Evolutionary conservation across 2,113 vertebrate genomes (phyloP).

Genomic region (Caloenas nicobarica): DNA sequence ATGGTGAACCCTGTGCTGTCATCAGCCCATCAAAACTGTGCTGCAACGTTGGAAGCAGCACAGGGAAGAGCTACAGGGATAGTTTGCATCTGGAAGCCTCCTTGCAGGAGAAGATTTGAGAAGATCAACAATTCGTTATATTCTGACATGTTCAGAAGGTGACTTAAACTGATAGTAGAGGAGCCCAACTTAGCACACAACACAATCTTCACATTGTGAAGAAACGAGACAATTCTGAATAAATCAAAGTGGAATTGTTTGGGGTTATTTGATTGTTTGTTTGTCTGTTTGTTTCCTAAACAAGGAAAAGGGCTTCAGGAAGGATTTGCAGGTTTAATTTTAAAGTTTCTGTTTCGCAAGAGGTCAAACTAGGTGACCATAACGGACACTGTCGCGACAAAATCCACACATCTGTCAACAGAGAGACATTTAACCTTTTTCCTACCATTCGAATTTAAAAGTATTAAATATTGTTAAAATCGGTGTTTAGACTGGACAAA

Average conservation of each 20-base stretch:
- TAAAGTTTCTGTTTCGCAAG: background rate
- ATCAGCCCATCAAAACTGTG: background rate
- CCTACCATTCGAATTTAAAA: background rate
- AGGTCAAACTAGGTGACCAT: background rate
- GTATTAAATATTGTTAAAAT: constrained; percentile 12
- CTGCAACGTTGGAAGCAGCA: background rate
- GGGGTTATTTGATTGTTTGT: too few relatives aligned
- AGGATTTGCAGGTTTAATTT: background rate
- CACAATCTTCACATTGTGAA: background rate
- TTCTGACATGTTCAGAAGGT: background rate
- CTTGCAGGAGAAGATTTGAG: background rate
- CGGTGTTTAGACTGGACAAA: background rate
- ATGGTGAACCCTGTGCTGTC: background rate
- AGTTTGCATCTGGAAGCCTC: background rate
- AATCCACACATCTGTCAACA: background rate
- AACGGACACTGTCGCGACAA: too few relatives aligned
- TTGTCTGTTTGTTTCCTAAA: background rate
- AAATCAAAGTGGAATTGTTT: background rate
- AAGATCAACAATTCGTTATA: background rate
- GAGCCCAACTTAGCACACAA: background rate
- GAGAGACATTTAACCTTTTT: background rate
- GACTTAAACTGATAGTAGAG: background rate
- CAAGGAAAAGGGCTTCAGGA: background rate
- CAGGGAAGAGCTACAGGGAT: background rate
- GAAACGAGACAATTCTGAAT: background rate